Percentiles rank a stretch among this genome's conserved stretches.
These are phyloP conservation scores for Brachymystax lenok DNA, from an alignment of 2,797 vertebrate genomes.

Conservation along the genomic window DNA sequence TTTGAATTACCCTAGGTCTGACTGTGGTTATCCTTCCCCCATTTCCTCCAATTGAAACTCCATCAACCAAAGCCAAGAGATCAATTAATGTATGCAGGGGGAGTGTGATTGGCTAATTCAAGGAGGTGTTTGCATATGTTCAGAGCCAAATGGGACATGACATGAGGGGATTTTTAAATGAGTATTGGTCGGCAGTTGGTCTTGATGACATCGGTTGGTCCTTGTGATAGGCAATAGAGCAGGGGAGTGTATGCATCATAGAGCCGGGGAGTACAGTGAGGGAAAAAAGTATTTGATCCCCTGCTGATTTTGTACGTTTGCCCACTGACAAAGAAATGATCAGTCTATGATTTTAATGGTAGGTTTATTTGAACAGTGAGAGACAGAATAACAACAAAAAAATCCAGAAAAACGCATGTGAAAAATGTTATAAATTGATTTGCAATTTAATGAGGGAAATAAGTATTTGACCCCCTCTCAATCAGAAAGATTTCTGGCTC, in stretches of 20 bases:
- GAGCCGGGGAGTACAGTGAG: too few species aligned
- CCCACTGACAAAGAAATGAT: too few species aligned
- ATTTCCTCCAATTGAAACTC: constrained; percentile 7
- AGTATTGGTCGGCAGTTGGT: not conserved
- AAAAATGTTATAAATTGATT: too few species aligned
- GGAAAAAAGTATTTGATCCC: too few species aligned
- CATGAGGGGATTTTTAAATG: not conserved
- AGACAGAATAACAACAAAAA: too few species aligned
- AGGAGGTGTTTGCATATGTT: constrained; percentile 12
- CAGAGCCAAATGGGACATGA: constrained; percentile 4
- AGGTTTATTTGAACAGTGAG: too few species aligned
- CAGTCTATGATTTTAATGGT: too few species aligned
- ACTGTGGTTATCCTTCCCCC: not conserved
- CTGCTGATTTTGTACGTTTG: too few species aligned
- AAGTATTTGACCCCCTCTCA: too few species aligned
- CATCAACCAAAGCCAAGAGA: not conserved
- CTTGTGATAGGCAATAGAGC: not conserved
- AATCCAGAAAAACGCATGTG: too few species aligned
- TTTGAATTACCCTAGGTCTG: not conserved
- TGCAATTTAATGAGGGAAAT: too few species aligned
- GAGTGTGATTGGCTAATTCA: not conserved
- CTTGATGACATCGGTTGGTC: not conserved
- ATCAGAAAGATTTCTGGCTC: too few species aligned
- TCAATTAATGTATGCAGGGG: constrained; percentile 1
- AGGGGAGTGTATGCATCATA: not conserved